Evolutionary conservation across 2,888 invertebrate genomes (phyloP), one percentile per base, ranked within the genome.

Genomic region (Macaria liturata): DNA sequence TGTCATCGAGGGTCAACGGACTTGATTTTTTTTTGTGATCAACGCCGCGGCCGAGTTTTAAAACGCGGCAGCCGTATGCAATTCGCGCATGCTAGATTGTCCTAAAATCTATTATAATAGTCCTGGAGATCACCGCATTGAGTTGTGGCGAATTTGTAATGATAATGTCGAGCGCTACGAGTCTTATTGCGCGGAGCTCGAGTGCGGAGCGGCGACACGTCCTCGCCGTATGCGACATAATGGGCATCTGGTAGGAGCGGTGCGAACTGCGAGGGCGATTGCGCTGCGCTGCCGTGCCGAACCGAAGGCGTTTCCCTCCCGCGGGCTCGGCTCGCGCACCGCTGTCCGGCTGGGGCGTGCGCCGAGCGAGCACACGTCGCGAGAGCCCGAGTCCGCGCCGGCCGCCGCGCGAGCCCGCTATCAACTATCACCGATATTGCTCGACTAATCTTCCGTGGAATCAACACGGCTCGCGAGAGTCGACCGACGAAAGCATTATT

Each of bases 41-140:
- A n/a, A 88, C 81, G 84, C 83, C 74, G 84, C 86, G 84, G 82
- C 86, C 81, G 83, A 87, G 89, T 90, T 91, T 86, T 77, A 79
- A 86, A 91, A 88, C 89, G 89, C 88, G 89, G 91, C 88, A 85
- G 88, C 80, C 87, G 83, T 89, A 89, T 88, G 86, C 84, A 91
- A 48, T 84, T 88, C 86, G 90, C 91, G 91, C 91, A 91, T 91
- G 91, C 91, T 89, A 90, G 84, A 79, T 85, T 84, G 84, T 86
- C 88, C 91, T 89, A 88, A 89, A 91, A 91, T 89, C 90, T 90
- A 89, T 90, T 90, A 84, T 90, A 90, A 83, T 90, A 90, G 84
- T 88, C 86, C 69, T 75, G 78, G 72, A 81, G 83, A 84, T 85
- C 82, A 78, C 76, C 79, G 76, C 69, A 81, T 81, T 82, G 81